These are phyloP conservation scores for Eolophus roseicapilla DNA, from an alignment of 2,113 vertebrate genomes.

Conservation along the genomic window DNA sequence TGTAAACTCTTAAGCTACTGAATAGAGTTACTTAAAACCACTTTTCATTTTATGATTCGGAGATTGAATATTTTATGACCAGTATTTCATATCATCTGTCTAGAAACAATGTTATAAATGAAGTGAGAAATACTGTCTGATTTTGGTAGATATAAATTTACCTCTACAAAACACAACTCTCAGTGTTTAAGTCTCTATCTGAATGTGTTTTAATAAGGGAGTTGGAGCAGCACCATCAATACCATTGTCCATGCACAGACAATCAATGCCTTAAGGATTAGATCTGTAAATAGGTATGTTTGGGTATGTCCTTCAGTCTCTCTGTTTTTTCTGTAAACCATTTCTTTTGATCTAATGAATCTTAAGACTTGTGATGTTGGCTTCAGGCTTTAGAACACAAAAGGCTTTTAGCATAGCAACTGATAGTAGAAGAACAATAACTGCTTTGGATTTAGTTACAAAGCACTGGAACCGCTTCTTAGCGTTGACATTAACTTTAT, in stretches of 20 bases:
- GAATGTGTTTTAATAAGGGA: not conserved
- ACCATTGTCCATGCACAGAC: not conserved
- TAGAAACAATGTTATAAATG: not conserved
- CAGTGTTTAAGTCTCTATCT: not conserved
- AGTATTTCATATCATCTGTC: not conserved
- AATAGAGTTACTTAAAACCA: not conserved
- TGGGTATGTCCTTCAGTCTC: conserved; percentile 39
- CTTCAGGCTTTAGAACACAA: conserved; percentile 48
- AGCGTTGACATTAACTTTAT: conserved; percentile 13
- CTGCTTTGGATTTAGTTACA: not conserved
- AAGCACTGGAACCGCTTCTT: not conserved
- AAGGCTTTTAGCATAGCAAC: not conserved
- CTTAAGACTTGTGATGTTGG: conserved; percentile 43
- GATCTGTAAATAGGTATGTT: conserved; percentile 44
- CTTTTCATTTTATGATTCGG: not conserved
- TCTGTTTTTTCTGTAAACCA: conserved; percentile 26
- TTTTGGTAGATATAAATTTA: not conserved
- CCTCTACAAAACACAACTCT: not conserved
- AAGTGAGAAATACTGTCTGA: not conserved
- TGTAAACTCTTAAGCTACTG: not conserved
- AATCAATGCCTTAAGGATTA: not conserved
- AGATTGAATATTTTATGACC: not conserved
- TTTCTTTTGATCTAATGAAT: conserved; percentile 59
- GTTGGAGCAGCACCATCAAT: not conserved
- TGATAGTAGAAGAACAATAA: conserved; percentile 19